Conservation (phyloP, 2,797 vertebrate species). For the Eutrigla gurnardus region DNA sequence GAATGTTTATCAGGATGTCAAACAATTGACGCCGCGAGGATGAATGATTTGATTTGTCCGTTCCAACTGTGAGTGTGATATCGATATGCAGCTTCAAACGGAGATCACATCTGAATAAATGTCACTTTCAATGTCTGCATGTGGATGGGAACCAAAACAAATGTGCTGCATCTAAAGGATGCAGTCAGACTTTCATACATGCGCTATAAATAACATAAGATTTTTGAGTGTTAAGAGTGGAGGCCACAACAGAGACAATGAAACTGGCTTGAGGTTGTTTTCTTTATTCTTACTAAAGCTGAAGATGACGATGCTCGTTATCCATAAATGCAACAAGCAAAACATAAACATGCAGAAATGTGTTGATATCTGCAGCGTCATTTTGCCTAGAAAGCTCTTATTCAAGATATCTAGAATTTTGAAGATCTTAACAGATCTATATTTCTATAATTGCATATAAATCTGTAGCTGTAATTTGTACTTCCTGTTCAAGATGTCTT, state of each 20-base stretch:
- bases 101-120: background rate
- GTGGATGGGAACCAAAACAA: background rate
- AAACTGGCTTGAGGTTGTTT: background rate
- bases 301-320: background rate
- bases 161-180: too few relatives aligned
- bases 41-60: slow-evolving; percentile 12
- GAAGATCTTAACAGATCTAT: too few relatives aligned
- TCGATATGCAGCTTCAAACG: slow-evolving; percentile 1
- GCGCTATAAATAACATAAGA: background rate
- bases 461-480: too few relatives aligned
- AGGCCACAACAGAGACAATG: background rate
- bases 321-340: background rate
- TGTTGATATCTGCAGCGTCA: too few relatives aligned
- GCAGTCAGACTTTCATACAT: background rate
- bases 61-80: slow-evolving; percentile 13
- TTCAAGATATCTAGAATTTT: too few relatives aligned
- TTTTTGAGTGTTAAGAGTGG: background rate
- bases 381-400: too few relatives aligned
- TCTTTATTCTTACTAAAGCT: background rate
- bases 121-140: background rate
- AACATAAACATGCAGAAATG: too few relatives aligned
- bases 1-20: slow-evolving; percentile 33
- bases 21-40: slow-evolving; percentile 8
- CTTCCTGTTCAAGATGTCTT: too few relatives aligned
- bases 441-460: too few relatives aligned